A percentile compares a stretch with the other conserved stretches of the same genome.
These are phyloP conservation scores for Hydrolagus colliei DNA, from an alignment of 2,797 vertebrate genomes.

Conservation along the genomic window DNA sequence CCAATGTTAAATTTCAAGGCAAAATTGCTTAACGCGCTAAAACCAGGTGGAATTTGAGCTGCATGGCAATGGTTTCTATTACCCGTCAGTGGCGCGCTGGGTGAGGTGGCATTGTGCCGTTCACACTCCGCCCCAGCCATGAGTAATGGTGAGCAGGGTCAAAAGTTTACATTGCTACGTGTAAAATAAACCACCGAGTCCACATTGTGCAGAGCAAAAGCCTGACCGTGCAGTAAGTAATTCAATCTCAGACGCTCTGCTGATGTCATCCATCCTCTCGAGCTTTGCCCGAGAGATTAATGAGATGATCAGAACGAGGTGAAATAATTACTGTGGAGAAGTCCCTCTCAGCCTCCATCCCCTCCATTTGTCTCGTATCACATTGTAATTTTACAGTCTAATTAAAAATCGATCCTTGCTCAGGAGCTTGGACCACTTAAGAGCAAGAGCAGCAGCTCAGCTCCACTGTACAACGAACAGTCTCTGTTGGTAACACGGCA, in stretches of 20 bases:
- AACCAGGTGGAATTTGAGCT: no score
- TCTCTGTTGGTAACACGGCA: not conserved
- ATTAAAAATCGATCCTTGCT: not conserved
- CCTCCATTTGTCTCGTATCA: not conserved
- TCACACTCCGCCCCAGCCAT: no score
- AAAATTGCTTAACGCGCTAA: no score
- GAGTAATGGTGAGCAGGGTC: no score
- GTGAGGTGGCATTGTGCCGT: no score
- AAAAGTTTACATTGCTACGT: no score
- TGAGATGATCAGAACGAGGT: not conserved
- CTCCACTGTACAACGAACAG: not conserved
- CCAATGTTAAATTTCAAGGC: no score
- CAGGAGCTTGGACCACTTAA: not conserved
- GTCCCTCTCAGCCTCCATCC: not conserved
- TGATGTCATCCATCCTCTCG: not conserved
- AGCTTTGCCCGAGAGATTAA: not conserved
- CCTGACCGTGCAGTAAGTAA: not conserved
- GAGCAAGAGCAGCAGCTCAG: not conserved
- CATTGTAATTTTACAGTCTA: not conserved
- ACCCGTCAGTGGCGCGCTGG: no score
- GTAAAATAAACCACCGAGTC: not conserved
- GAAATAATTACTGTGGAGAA: not conserved
- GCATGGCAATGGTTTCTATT: no score
- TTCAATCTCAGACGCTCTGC: not conserved
- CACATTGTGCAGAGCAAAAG: not conserved